A percentile compares a stretch with the other conserved stretches of the same genome.
These are phyloP conservation scores for Crax fasciolata DNA, from an alignment of 2,797 vertebrate species.

Conservation along the genomic window DNA sequence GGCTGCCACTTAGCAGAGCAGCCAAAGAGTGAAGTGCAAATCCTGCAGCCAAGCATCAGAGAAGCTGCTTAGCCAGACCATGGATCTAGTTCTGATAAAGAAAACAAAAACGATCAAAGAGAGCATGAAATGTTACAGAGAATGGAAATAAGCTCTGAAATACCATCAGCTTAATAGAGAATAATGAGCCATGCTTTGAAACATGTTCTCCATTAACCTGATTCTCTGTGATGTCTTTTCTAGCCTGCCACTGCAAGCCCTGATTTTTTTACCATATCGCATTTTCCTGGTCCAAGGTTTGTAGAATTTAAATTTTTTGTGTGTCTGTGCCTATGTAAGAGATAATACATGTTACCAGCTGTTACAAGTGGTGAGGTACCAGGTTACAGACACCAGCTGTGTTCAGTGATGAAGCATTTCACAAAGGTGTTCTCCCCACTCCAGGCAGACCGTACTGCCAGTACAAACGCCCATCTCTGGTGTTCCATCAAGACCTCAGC, in stretches of 20 bases:
- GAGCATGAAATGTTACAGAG: neutral
- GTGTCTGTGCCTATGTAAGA: neutral
- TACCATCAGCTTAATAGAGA: neutral
- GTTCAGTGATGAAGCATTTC: neutral
- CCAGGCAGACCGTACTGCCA: slow-evolving; percentile 15
- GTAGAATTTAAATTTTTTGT: neutral
- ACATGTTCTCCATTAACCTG: neutral
- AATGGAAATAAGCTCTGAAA: neutral
- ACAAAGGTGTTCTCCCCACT: neutral
- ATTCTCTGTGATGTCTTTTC: neutral
- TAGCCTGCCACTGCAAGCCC: slow-evolving; percentile 16
- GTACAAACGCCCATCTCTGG: slow-evolving; percentile 1
- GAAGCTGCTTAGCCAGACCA: neutral
- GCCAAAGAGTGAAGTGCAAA: neutral
- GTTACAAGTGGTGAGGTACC: neutral
- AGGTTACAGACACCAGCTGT: neutral
- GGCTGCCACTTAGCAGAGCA: neutral
- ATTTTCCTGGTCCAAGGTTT: slow-evolving; percentile 59
- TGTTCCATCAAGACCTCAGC: neutral
- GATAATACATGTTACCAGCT: neutral
- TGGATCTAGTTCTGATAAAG: neutral
- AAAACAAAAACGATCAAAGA: neutral
- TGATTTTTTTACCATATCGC: slow-evolving; percentile 22
- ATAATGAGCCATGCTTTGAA: neutral
- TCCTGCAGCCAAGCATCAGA: neutral